Evolutionary conservation across 2,888 invertebrate species (phyloP).

Genomic region (Stomorhina lunata): DNA sequence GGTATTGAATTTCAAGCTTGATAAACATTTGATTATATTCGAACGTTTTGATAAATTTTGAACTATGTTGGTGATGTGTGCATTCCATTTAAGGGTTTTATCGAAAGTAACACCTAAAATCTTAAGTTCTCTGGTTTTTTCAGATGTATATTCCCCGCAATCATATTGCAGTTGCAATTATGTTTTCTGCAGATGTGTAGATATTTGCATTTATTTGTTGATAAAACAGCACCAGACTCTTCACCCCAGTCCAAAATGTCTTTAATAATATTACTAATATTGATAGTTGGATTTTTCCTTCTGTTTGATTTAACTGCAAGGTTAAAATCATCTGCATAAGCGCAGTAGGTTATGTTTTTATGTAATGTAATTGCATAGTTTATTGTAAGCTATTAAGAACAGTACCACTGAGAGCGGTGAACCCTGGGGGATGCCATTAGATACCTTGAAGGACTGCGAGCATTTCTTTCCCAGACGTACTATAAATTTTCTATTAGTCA

Average conservation of each 20-base stretch:
- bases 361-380: conserved; percentile 21
- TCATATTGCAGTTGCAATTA: conserved; percentile 37
- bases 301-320: conserved; percentile 48
- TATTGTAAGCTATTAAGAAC: conserved; percentile 46
- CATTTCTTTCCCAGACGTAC: background rate
- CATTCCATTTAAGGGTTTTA: conserved; percentile 60
- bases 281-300: conserved; percentile 32
- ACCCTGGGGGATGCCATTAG: conserved; percentile 51
- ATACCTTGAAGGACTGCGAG: conserved; percentile 13
- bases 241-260: conserved; percentile 58
- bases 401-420: conserved; percentile 26
- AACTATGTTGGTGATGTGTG: conserved; percentile 46
- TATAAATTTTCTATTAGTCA: conserved; percentile 27
- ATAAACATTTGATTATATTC: conserved; percentile 29
- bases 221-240: conserved; percentile 54
- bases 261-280: conserved; percentile 37
- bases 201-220: conserved; percentile 40
- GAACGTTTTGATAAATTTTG: conserved; percentile 24
- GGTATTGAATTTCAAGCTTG: no score
- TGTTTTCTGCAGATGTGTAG: conserved; percentile 60
- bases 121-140: conserved; percentile 16
- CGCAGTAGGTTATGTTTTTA: conserved; percentile 53
- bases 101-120: conserved; percentile 61
- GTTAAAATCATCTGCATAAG: conserved; percentile 65
- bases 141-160: conserved; percentile 22